Percentiles rank a stretch among this genome's conserved stretches.
Evolutionary conservation across 2,797 vertebrate genomes (phyloP).

Genomic region (Phrynocephalus forsythii): DNA sequence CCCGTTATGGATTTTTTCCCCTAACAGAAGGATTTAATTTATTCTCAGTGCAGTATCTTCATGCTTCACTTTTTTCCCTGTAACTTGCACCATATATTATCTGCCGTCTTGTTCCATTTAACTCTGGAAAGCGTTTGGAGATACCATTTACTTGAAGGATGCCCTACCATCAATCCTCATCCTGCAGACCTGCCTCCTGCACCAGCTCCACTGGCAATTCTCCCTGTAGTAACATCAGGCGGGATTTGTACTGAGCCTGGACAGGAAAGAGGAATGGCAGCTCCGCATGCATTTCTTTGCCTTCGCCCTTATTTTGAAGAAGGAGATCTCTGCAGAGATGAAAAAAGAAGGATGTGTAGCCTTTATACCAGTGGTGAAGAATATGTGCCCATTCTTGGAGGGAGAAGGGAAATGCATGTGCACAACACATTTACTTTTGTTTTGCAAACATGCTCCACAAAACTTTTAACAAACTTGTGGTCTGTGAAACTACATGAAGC

Average conservation of each 20-base stretch:
- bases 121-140: slow-evolving; percentile 59
- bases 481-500: no score
- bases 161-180: slow-evolving; percentile 66
- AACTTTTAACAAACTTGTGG: no score
- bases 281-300: neutral
- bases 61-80: slow-evolving; percentile 39
- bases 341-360: neutral
- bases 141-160: slow-evolving; percentile 65
- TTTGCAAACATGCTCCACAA: no score
- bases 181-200: slow-evolving; percentile 34
- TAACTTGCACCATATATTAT: slow-evolving; percentile 69
- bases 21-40: slow-evolving; percentile 70
- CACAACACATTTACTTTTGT: no score
- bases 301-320: neutral
- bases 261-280: neutral
- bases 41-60: slow-evolving; percentile 58
- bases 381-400: no score
- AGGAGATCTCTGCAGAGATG: neutral
- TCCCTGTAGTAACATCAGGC: neutral
- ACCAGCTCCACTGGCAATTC: neutral
- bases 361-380: neutral
- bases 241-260: neutral
- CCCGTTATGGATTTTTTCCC: slow-evolving; percentile 56
- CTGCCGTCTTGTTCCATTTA: slow-evolving; percentile 68
- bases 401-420: no score